A percentile compares a stretch with the other conserved stretches of the same genome.
phyloP scores from a whole-genome alignment of 37 sponge, comb jelly and placozoan species.

The Mnemiopsis leidyi region DNA sequence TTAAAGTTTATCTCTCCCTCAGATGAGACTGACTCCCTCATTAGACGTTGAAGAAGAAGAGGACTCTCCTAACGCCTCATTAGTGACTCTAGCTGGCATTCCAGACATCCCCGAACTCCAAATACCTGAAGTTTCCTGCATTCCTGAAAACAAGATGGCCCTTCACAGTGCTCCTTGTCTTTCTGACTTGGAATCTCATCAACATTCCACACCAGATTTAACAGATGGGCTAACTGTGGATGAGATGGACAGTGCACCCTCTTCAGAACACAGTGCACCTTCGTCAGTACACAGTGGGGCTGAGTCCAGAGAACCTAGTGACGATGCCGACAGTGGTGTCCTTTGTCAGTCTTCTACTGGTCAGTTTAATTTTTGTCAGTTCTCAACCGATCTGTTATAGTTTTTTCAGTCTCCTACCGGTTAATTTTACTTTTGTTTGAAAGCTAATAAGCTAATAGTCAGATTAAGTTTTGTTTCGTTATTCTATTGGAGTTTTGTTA shows the following conservation, averaged over 20 bases:
- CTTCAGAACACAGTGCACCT: background rate
- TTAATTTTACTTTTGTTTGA: too few relatives aligned
- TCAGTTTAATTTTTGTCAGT: background rate
- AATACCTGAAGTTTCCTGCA: background rate
- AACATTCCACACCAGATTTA: background rate
- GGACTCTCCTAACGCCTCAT: background rate
- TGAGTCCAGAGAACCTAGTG: background rate
- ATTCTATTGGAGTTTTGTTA: background rate
- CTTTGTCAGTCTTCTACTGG: slow-evolving; percentile 2
- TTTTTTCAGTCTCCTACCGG: too few relatives aligned
- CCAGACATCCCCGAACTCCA: background rate
- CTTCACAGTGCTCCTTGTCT: background rate
- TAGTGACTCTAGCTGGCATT: background rate
- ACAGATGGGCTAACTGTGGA: background rate
- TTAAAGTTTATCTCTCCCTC: background rate
- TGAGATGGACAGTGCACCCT: background rate
- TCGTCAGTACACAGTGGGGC: background rate
- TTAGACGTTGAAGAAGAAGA: background rate
- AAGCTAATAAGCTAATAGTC: too few relatives aligned
- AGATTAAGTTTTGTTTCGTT: too few relatives aligned
- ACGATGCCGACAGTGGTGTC: slow-evolving; percentile 56
- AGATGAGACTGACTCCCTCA: background rate
- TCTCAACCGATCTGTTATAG: too few relatives aligned
- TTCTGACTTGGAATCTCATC: background rate
- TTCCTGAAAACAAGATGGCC: background rate